Percentiles rank a stretch among this genome's conserved stretches.
phyloP scores from a whole-genome alignment of 35 echinoderm and acorn worm species.

The Heliocidaris erythrogramma region DNA sequence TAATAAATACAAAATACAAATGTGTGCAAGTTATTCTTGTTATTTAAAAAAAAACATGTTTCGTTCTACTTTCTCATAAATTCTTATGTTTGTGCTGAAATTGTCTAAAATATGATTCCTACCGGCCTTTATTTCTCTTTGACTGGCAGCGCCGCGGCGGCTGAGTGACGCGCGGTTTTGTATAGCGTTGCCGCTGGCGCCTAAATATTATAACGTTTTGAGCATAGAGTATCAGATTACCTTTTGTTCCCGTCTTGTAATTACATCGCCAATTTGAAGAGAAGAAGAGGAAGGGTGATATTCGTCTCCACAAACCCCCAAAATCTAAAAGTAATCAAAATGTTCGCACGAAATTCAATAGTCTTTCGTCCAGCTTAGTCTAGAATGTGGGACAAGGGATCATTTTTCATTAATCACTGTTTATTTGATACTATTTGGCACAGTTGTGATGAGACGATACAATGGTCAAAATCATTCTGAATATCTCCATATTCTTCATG shows the following conservation, averaged over 20 bases:
- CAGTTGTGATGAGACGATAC: background rate
- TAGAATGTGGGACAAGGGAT: background rate
- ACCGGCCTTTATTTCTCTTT: background rate
- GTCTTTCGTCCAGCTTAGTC: background rate
- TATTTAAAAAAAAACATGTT: background rate
- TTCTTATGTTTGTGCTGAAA: background rate
- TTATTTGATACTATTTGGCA: conserved; percentile 8
- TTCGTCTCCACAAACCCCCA: background rate
- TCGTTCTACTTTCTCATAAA: background rate
- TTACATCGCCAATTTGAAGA: conserved; percentile 37
- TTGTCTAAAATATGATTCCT: background rate
- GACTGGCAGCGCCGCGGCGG: background rate
- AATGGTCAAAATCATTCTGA: background rate
- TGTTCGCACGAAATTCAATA: background rate
- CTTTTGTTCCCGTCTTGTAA: conserved; percentile 25
- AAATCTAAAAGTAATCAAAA: background rate
- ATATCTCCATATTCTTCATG: background rate
- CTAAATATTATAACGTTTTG: conserved; percentile 33
- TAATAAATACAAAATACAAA: too few relatives aligned
- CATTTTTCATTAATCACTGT: conserved; percentile 11
- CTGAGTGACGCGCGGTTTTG: background rate
- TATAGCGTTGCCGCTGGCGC: background rate
- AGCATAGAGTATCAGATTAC: conserved; percentile 22
- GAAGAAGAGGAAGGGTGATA: background rate
- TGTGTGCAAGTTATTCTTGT: background rate